phyloP scores from a whole-genome alignment of 2,797 vertebrate species.

The Thalassophryne amazonica region DNA sequence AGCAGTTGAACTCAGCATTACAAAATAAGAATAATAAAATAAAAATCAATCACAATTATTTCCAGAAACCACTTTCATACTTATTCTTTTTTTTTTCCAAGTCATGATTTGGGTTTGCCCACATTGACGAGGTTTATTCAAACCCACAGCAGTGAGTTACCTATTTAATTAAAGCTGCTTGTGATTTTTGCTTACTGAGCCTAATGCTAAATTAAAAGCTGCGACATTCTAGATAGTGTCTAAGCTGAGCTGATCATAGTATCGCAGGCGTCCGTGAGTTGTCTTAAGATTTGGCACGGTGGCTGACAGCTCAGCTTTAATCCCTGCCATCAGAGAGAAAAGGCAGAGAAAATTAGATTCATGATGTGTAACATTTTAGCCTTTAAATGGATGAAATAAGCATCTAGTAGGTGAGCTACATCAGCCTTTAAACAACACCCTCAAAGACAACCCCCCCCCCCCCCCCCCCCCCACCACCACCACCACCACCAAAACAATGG shows the following conservation, averaged over 20 bases:
- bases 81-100: slow-evolving; percentile 47
- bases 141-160: slow-evolving; percentile 40
- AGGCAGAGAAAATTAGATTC: slow-evolving; percentile 77
- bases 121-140: slow-evolving; percentile 34
- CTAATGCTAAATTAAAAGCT: slow-evolving; percentile 75
- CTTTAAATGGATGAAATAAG: slow-evolving; percentile 77
- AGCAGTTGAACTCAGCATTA: no score
- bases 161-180: slow-evolving; percentile 67
- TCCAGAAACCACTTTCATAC: slow-evolving; percentile 29
- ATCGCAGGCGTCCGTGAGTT: slow-evolving; percentile 63
- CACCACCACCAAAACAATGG: slow-evolving; percentile 73
- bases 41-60: slow-evolving; percentile 52
- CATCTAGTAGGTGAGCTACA: slow-evolving; percentile 70
- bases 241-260: slow-evolving; percentile 45
- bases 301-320: slow-evolving; percentile 79
- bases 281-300: slow-evolving; percentile 67
- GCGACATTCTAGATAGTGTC: slow-evolving; percentile 72
- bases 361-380: slow-evolving; percentile 78
- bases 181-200: slow-evolving; percentile 67
- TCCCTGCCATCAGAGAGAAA: slow-evolving; percentile 75
- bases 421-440: slow-evolving; percentile 67
- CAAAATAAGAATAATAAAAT: no score
- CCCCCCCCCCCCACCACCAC: slow-evolving; percentile 16
- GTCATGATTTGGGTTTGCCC: slow-evolving; percentile 34
- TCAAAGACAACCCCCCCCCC: no score